A percentile compares a stretch with the other conserved stretches of the same genome.
phyloP scores from a whole-genome alignment of 1,140 invertebrate species.

The Tetraneura akinire region DNA sequence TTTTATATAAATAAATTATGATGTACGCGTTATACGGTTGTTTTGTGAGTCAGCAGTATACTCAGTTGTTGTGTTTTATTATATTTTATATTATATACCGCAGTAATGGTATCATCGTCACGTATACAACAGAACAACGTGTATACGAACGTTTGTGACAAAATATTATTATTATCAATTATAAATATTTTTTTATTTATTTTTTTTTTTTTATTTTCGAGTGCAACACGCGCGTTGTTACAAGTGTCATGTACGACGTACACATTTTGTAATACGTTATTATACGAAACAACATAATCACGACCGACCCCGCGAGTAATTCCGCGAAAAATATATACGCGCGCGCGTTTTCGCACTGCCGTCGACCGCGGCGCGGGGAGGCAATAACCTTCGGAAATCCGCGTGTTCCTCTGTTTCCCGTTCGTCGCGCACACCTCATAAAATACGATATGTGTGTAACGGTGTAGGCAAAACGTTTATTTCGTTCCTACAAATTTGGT shows the following conservation, averaged over 20 bases:
- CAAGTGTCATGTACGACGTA: background rate
- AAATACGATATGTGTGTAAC: slow-evolving; percentile 6
- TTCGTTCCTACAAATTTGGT: background rate
- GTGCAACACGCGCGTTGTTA: background rate
- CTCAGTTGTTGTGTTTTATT: no score
- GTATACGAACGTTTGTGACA: no score
- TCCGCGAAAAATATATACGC: background rate
- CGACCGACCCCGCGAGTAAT: background rate
- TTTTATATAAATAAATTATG: no score
- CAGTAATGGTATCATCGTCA: no score
- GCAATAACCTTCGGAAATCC: slow-evolving; percentile 49
- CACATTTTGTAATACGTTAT: background rate
- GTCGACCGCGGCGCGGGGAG: background rate
- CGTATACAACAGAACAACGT: no score
- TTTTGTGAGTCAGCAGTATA: no score
- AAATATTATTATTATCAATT: no score
- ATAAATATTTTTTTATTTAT: background rate
- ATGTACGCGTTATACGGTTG: no score
- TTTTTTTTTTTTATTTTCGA: background rate
- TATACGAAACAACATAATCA: background rate
- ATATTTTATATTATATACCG: no score
- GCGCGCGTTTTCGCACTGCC: background rate
- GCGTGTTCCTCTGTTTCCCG: slow-evolving; percentile 25
- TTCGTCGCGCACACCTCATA: background rate
- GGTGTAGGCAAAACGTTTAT: background rate